Evolutionary conservation across 2,113 vertebrate genomes (phyloP).

Genomic region (Charina bottae): DNA sequence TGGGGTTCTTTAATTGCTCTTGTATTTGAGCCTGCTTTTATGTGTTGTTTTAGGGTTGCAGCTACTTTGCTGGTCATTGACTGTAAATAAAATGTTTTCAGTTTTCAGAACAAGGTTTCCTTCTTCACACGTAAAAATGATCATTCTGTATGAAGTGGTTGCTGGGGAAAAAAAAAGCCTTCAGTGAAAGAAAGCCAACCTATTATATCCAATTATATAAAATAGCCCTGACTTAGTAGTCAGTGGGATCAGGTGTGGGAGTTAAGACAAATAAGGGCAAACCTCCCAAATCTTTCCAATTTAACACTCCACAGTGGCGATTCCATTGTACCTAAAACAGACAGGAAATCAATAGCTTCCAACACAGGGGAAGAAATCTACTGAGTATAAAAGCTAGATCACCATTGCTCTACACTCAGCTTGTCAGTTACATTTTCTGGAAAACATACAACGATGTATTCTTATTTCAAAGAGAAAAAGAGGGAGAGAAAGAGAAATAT

Average conservation of each 20-base stretch:
- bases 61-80: too few relatives aligned
- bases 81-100: too few relatives aligned
- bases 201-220: neutral
- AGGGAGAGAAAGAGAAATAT: neutral
- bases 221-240: neutral
- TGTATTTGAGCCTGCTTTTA: too few relatives aligned
- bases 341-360: neutral
- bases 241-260: neutral
- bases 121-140: neutral
- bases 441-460: neutral
- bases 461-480: neutral
- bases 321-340: neutral
- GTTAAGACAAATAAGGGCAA: slow-evolving; percentile 15
- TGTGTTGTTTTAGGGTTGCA: too few relatives aligned
- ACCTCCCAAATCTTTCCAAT: neutral
- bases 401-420: neutral
- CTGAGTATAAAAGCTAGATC: neutral
- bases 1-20: too few relatives aligned
- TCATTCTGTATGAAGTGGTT: neutral
- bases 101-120: too few relatives aligned
- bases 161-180: slow-evolving; percentile 17
- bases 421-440: neutral
- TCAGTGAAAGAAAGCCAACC: neutral
- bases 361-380: neutral
- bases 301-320: neutral